Evolutionary conservation across 2,797 vertebrate genomes (phyloP).

Genomic region (Alauda arvensis): DNA sequence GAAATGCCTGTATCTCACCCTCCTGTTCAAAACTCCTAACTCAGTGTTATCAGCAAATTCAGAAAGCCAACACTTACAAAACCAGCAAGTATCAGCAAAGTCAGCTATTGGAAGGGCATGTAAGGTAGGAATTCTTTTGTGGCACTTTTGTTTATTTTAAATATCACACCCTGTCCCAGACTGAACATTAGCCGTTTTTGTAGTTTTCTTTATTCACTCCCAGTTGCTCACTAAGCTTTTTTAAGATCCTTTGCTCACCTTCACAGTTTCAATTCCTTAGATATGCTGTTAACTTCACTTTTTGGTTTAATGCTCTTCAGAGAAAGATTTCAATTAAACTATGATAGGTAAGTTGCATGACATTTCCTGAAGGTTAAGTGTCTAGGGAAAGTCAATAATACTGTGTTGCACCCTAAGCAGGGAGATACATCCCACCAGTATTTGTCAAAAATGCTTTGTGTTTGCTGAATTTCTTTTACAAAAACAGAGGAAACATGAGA

Average conservation of each 20-base stretch:
- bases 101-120: not conserved
- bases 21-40: not conserved
- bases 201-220: not conserved
- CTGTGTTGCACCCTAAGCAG: not conserved
- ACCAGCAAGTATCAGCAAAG: slow-evolving; percentile 21
- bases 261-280: not conserved
- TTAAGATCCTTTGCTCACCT: not conserved
- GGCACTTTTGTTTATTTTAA: slow-evolving; percentile 32
- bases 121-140: slow-evolving; percentile 25
- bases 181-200: not conserved
- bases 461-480: not conserved
- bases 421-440: slow-evolving; percentile 17
- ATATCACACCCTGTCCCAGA: not conserved
- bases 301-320: slow-evolving; percentile 7
- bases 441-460: not conserved
- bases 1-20: not conserved
- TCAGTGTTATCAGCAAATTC: slow-evolving; percentile 7
- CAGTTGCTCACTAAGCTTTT: not conserved
- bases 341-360: slow-evolving; percentile 1
- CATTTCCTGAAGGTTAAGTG: slow-evolving; percentile 30
- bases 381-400: not conserved
- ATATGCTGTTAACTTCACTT: not conserved
- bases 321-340: slow-evolving; percentile 38
- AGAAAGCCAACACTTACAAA: slow-evolving; percentile 10
- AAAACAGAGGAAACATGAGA: not conserved